These are phyloP conservation scores for Tetranychus urticae DNA, from an alignment of 1,140 invertebrate species.

Conservation along the genomic window DNA sequence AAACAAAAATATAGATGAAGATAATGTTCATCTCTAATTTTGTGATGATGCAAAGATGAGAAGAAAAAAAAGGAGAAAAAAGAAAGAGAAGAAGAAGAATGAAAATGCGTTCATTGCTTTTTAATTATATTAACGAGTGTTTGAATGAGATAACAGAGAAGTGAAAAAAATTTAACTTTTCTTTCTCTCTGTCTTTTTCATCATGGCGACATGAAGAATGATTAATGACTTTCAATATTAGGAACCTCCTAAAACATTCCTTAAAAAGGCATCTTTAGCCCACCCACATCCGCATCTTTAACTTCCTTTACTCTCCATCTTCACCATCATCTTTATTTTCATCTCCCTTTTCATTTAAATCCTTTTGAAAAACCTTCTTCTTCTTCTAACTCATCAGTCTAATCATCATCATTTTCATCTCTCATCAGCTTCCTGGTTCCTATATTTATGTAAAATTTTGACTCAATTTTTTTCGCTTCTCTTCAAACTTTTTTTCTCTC, in stretches of 20 bases:
- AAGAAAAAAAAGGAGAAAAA: not conserved
- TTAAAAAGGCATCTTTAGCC: not conserved
- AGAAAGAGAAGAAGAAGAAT: not conserved
- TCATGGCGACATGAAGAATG: conserved; percentile 3
- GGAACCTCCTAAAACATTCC: not conserved
- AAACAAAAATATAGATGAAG: no score
- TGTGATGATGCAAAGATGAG: not conserved
- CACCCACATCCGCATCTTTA: not conserved
- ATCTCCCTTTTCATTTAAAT: no score
- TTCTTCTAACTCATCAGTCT: no score
- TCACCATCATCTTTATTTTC: no score
- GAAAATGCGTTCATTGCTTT: conserved; percentile 4
- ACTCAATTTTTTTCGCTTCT: no score
- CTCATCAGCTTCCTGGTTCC: no score
- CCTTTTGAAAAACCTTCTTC: no score
- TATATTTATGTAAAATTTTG: no score
- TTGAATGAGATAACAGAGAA: conserved; percentile 7
- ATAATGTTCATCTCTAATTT: no score
- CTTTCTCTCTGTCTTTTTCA: not conserved
- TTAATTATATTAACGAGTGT: conserved; percentile 9
- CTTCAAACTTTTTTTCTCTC: no score
- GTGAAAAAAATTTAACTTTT: not conserved
- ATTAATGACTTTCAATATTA: conserved; percentile 8
- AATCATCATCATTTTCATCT: no score
- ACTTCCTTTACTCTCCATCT: not conserved